Base-by-base conservation (phyloP, 2,888 invertebrate genomes). In the Metallyticus violacea region DNA sequence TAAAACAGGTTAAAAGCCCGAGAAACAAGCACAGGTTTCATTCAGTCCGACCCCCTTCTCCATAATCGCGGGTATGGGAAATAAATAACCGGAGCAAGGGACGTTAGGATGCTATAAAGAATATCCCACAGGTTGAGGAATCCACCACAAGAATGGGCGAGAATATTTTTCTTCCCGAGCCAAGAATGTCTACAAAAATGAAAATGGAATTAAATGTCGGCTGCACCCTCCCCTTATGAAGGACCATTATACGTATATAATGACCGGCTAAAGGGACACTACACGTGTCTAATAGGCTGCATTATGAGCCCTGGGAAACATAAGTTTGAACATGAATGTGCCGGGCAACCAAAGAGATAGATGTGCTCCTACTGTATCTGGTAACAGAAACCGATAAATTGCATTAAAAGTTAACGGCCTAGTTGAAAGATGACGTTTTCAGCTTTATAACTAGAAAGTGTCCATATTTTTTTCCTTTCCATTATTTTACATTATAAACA, bases 51-150 rank as follows among this genome's bases (percentile, higher is more conserved):
- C 40, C 40, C 15, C 40, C 15, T 62, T 62, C 40, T 62, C 79
- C 15, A 79, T 27, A 27, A n/a, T 26, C 22, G 79, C 26, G 79
- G 27, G 27, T 22, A 79, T 27, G 79, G 15, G 40, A 62, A 62
- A 79, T 79, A 26, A 27, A 29, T 81, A 28, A 81, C 81, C 79
- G 79, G 28, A 81, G 30, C 81, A 30, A 27, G 28, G 9, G 81
- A 25, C 22, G 81, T 29, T 77, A 76, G 26, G 22, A 26, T 62
- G 29, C 85, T 26, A 86, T 86, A 86, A 86, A 86, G 81, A 76
- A 86, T 81, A 77, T 81, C 81, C 85, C 30, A 62, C 85, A 79
- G 85, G 77, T 81, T 62, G 26, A 81, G 81, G 29, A 81, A 76
- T 77, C 28, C n/a, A 29, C 62, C 27, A 62, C 26, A 81, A 76